Conservation (phyloP, 2,113 vertebrate species). For the human (Homo sapiens) region DNA sequence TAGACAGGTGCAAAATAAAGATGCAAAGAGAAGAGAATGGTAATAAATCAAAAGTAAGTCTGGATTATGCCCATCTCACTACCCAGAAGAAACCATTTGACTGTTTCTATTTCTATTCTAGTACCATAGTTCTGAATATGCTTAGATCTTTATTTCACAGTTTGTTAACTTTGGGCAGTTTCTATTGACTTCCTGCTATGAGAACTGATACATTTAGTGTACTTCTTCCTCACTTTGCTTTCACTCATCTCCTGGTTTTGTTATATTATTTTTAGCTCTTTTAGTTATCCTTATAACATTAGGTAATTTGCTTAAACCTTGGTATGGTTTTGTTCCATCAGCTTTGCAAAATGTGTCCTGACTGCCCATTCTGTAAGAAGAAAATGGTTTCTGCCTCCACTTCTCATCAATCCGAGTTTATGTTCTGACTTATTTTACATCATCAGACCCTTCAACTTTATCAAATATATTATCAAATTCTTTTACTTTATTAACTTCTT, state of each 20-base stretch:
- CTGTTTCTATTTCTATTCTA: background rate
- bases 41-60: background rate
- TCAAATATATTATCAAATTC: background rate
- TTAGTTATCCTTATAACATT: too few species aligned
- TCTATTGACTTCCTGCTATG: background rate
- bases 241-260: background rate
- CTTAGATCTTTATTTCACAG: background rate
- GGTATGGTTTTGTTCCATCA: fast-evolving
- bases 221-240: fast-evolving
- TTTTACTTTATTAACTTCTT: background rate
- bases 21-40: background rate
- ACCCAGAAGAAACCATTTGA: background rate
- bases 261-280: background rate
- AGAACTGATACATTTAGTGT: background rate
- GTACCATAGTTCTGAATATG: background rate
- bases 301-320: background rate
- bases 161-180: background rate
- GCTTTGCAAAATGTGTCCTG: background rate
- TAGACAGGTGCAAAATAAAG: background rate
- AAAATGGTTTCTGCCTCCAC: background rate
- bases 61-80: too few species aligned
- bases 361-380: background rate
- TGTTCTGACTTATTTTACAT: background rate
- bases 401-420: background rate
- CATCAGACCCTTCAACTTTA: background rate